phyloP scores from a whole-genome alignment of 1,140 invertebrate species.

The Proales similis region DNA sequence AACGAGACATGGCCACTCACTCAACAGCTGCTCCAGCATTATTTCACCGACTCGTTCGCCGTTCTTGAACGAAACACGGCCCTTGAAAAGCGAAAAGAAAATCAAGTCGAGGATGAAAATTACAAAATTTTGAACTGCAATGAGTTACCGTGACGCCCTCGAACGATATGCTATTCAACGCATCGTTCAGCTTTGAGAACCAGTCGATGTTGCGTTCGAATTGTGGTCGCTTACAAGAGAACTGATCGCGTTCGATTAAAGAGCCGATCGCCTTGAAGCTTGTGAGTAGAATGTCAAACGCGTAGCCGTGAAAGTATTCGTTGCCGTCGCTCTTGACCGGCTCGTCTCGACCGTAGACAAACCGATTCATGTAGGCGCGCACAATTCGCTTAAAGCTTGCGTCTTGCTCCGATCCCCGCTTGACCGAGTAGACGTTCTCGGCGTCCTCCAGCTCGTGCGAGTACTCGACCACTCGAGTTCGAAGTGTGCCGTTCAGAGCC shows the following conservation, averaged over 20 bases:
- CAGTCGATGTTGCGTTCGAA: constrained; percentile 14
- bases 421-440: constrained; percentile 81
- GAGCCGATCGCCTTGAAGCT: constrained; percentile 5
- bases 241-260: neutral
- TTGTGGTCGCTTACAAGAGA: neutral
- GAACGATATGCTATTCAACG: constrained; percentile 26
- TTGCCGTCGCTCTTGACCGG: constrained; percentile 70
- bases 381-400: constrained; percentile 40
- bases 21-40: constrained; percentile 84
- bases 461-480: constrained; percentile 23
- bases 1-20: constrained; percentile 51
- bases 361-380: neutral
- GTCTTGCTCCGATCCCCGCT: constrained; percentile 48
- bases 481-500: constrained; percentile 67
- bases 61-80: constrained; percentile 83
- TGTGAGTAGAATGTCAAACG: constrained; percentile 46
- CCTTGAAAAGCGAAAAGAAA: constrained; percentile 60
- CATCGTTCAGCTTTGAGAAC: constrained; percentile 11
- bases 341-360: neutral
- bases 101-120: neutral
- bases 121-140: constrained; percentile 18
- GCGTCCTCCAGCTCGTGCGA: constrained; percentile 56
- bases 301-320: constrained; percentile 91
- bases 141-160: constrained; percentile 14
- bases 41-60: constrained; percentile 90